Conservation (phyloP, 2,797 vertebrate species). For the Emydoidea blandingii region DNA sequence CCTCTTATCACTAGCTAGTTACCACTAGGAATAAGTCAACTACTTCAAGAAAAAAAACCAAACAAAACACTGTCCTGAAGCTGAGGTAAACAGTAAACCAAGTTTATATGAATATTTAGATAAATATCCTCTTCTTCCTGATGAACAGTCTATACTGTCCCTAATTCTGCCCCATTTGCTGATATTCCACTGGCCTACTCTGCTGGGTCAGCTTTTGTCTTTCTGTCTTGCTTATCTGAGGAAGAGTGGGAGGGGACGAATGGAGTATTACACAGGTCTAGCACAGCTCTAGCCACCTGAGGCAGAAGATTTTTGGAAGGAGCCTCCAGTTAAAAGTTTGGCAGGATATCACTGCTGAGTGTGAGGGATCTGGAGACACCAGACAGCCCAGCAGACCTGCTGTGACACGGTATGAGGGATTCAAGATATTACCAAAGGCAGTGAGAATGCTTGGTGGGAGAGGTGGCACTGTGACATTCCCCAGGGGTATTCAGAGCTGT, state of each 20-base stretch:
- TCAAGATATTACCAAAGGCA: background rate
- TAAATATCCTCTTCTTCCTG: background rate
- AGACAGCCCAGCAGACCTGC: conserved; percentile 13
- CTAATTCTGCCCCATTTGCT: conserved; percentile 17
- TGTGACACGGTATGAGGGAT: background rate
- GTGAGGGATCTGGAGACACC: background rate
- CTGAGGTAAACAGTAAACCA: background rate
- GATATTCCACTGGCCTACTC: background rate
- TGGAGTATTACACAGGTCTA: conserved; percentile 1
- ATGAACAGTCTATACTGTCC: background rate
- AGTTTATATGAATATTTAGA: background rate
- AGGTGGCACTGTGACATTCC: background rate
- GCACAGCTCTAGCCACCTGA: conserved; percentile 31
- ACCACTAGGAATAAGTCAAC: conserved; percentile 29
- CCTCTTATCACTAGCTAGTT: conserved; percentile 60
- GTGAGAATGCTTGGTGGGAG: background rate
- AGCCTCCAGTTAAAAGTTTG: conserved; percentile 37
- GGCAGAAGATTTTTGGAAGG: background rate
- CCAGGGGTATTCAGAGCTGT: background rate
- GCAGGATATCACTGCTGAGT: conserved; percentile 7
- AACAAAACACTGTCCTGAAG: background rate
- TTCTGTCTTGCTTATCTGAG: background rate
- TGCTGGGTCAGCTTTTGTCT: background rate
- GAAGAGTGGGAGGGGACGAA: background rate
- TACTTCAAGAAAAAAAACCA: background rate